Evolutionary conservation across 1,140 invertebrate species (phyloP), one percentile per base, ranked within the genome.

Genomic region (Zaprionus capensis): DNA sequence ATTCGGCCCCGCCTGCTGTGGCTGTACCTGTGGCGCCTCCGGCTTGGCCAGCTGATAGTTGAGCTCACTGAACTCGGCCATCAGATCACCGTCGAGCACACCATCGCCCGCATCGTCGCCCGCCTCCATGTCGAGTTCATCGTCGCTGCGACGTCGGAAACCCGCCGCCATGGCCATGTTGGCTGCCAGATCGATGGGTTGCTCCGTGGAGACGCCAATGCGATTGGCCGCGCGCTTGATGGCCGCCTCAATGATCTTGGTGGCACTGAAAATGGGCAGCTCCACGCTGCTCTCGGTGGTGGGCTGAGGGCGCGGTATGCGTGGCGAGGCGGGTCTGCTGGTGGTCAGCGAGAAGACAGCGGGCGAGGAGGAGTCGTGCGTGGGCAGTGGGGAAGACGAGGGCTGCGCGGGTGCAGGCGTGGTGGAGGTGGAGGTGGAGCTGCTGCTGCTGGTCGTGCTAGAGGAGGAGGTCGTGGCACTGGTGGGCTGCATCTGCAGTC

Each of bases 311-410:
- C 46, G 56, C 17, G 74, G 76, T 6, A 59, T 70, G 5, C 71
- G 61, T 2, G 73, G 85, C 41, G 49, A 59, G 4, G 44, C 72
- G 0, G 91, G 88, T 3, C 76, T 82, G 11, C 76, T 76, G 62
- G 91, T 92, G 5, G 91, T 92, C 20, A 92, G 74, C 15, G 91
- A 92, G 51, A 92, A 92, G 14, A 92, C 91, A 1, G 91, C 91
- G 15, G 91, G 85, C 41, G 85, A 90, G 53, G 82, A 86, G 15
- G 85, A 82, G 46, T 90, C 85, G 5, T 82, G 80, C 9, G 71
- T 38, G 0, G 76, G 79, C 0, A 34, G 6, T 0, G 85, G 77
- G 0, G 83, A 71, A 0, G 71, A 17, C 4, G 57, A 51, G 73
- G 77, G 0, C 4, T 34, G 31, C 62, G 63, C 2, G 4, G 31